Base-by-base conservation (phyloP, 2,888 invertebrate species). In the Phytoseiulus persimilis region DNA sequence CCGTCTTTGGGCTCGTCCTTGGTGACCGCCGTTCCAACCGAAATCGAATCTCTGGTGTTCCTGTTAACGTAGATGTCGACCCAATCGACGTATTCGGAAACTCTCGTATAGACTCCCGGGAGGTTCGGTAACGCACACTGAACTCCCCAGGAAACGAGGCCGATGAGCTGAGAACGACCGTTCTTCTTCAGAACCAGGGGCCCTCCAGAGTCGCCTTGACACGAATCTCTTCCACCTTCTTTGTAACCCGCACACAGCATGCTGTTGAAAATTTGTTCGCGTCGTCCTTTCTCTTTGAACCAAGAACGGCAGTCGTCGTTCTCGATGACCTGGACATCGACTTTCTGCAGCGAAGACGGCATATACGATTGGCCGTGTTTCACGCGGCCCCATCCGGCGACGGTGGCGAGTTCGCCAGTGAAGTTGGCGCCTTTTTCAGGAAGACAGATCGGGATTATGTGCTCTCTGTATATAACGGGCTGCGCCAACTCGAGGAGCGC, bases 231-330 rank as follows among this genome's bases (percentile, higher is more conserved):
- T 3, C 94, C 94, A 91, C 96, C 96, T 93, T 97, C 96, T 93
- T 97, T 97, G 92, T 97, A 97, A 2, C 97, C 97, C 0, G 97
- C 97, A 92, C 97, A 97, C 0, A 97, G 93, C 0, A 97, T 97
- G 89, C 91, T 91, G 91, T 97, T 96, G 91, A 97, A 97, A 90
- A 97, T 97, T n/a, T 95, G 96, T 93, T 98, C 97, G 90, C 96
- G 93, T 83, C 97, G 93, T 0, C 97, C 97, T 0, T 97, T 97
- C 0, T 96, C 96, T 89, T 96, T 94, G 93, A 97, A 97, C 97
- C 97, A 97, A 89, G 96, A 94, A 93, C 97, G 97, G 92, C 97
- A 97, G 90, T 96, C 94, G 92, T 96, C 96, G 92, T 97, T 97
- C 0, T 96, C 95, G 89, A 97, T 95, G 31, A 97, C 94, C 93